These are phyloP conservation scores for Halesus radiatus DNA, from an alignment of 1,140 invertebrate genomes.

Conservation along the genomic window DNA sequence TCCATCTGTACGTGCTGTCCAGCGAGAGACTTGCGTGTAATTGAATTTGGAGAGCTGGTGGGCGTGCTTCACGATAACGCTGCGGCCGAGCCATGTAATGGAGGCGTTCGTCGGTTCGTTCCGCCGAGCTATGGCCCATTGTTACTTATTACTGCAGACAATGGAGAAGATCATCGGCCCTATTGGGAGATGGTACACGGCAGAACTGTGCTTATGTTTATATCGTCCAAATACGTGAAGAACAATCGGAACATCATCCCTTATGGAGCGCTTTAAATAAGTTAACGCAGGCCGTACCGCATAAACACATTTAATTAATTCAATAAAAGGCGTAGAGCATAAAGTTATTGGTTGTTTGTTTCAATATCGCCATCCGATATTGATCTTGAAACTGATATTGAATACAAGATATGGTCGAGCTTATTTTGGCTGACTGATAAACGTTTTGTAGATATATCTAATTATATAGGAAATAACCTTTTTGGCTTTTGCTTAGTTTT, in stretches of 20 bases:
- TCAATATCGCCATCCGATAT: no score
- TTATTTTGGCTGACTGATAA: no score
- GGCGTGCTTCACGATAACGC: background rate
- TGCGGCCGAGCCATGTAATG: slow-evolving; percentile 1
- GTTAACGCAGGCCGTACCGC: no score
- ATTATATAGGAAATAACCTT: no score
- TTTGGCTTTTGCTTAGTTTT: no score
- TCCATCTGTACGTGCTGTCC: background rate
- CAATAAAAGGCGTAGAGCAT: no score
- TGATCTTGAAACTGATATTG: no score
- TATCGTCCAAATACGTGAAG: background rate
- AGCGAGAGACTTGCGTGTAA: slow-evolving; percentile 13
- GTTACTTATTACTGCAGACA: background rate
- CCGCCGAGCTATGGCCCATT: slow-evolving; percentile 9
- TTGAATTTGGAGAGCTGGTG: slow-evolving; percentile 18
- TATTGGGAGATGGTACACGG: background rate
- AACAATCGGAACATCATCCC: background rate
- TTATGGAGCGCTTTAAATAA: background rate
- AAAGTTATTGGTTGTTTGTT: no score
- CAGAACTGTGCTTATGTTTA: no score
- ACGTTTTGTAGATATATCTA: no score
- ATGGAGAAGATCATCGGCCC: background rate
- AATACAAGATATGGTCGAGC: no score
- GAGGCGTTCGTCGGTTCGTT: background rate
- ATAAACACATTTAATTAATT: no score